Percentiles rank a stretch among this genome's conserved stretches.
phyloP scores from a whole-genome alignment of 2,888 invertebrate genomes.

The Germaria angustata region DNA sequence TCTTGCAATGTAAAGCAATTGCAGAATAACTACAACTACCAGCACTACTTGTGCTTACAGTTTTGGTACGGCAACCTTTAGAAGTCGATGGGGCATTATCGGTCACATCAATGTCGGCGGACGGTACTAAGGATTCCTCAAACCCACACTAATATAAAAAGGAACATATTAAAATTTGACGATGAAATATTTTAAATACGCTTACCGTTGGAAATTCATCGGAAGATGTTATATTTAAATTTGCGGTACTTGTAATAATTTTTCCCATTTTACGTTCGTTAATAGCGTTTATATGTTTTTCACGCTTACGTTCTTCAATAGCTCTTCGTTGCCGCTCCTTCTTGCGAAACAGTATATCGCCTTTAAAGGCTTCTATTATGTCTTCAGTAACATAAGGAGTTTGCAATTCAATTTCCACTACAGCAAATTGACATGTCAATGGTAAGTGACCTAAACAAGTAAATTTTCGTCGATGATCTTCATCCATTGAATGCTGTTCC shows the following conservation, averaged over 20 bases:
- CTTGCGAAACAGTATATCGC: slow-evolving; percentile 87
- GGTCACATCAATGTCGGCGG: slow-evolving; percentile 17
- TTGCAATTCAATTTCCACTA: slow-evolving; percentile 91
- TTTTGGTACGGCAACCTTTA: slow-evolving; percentile 54
- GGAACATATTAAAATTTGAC: background rate
- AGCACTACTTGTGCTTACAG: slow-evolving; percentile 59
- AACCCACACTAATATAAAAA: slow-evolving; percentile 75
- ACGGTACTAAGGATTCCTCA: slow-evolving; percentile 73
- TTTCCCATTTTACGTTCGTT: slow-evolving; percentile 87
- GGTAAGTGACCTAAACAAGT: slow-evolving; percentile 93
- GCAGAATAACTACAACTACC: slow-evolving; percentile 59
- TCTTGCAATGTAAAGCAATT: slow-evolving; percentile 49
- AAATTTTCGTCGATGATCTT: slow-evolving; percentile 87
- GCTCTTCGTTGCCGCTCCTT: slow-evolving; percentile 86
- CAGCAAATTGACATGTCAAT: slow-evolving; percentile 92
- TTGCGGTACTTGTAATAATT: slow-evolving; percentile 82
- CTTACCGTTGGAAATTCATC: slow-evolving; percentile 82
- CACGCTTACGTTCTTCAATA: slow-evolving; percentile 89
- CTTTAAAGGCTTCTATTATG: slow-evolving; percentile 85
- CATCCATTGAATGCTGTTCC: slow-evolving; percentile 91
- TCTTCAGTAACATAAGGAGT: slow-evolving; percentile 86
- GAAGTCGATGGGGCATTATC: slow-evolving; percentile 66
- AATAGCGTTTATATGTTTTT: slow-evolving; percentile 87
- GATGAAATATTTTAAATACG: slow-evolving; percentile 62
- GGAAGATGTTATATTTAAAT: slow-evolving; percentile 82